A percentile compares a stretch with the other conserved stretches of the same genome.
Conservation (phyloP, 2,888 invertebrate genomes). For the Thymelicus lineola region DNA sequence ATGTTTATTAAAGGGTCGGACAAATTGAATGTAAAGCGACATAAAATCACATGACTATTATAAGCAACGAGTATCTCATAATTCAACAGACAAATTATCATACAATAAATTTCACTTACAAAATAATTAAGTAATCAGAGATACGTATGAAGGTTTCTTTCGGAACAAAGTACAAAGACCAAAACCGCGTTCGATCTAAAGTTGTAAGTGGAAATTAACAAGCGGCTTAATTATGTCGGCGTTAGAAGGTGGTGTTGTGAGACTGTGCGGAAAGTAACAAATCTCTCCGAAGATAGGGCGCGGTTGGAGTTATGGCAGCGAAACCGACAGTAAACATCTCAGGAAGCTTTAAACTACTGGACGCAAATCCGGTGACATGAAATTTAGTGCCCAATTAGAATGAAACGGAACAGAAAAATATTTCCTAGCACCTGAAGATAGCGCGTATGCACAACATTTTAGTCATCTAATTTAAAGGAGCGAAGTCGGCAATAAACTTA, state of each 20-base stretch:
- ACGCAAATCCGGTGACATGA: constrained; percentile 36
- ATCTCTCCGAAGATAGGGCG: constrained; percentile 57
- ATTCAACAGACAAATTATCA: no score
- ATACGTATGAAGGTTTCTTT: not conserved
- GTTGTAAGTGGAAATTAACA: constrained; percentile 51
- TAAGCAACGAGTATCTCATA: no score
- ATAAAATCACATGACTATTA: no score
- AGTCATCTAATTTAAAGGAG: not conserved
- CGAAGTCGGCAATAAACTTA: not conserved
- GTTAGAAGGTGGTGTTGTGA: constrained; percentile 50
- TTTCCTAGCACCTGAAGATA: not conserved
- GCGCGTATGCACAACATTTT: not conserved
- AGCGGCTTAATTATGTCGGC: constrained; percentile 54
- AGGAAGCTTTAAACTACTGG: constrained; percentile 33
- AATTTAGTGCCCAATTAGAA: constrained; percentile 35
- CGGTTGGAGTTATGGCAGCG: constrained; percentile 45
- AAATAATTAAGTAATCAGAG: no score
- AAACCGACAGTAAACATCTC: constrained; percentile 48
- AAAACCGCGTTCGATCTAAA: constrained; percentile 27
- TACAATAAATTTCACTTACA: no score
- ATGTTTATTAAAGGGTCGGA: no score
- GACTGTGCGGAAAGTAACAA: constrained; percentile 47
- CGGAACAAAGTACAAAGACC: not conserved
- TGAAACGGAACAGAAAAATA: constrained; percentile 22
- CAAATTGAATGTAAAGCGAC: no score